Evolutionary conservation across 2,797 vertebrate genomes (phyloP).

Genomic region (Vultur gryphus): DNA sequence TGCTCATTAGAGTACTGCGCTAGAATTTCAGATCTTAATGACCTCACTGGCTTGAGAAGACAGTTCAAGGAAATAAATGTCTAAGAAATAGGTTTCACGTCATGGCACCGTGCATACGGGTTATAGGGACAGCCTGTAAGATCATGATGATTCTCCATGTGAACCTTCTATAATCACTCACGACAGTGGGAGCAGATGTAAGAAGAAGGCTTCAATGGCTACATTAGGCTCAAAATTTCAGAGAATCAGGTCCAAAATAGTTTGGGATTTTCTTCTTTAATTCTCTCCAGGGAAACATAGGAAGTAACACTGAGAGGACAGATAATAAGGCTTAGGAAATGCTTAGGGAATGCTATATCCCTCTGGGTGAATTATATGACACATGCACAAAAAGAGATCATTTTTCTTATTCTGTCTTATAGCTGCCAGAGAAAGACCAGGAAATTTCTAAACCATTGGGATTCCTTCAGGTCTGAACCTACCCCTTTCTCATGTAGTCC

Average conservation of each 20-base stretch:
- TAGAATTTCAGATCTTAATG: neutral
- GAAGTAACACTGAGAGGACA: neutral
- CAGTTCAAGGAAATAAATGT: neutral
- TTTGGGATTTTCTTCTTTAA: neutral
- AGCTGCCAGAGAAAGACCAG: neutral
- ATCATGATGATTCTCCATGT: neutral
- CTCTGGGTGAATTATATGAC: neutral
- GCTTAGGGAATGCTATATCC: neutral
- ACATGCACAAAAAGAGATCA: neutral
- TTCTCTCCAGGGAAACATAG: neutral
- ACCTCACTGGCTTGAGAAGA: neutral
- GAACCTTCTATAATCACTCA: neutral
- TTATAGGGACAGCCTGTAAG: neutral
- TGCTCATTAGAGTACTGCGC: neutral
- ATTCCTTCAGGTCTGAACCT: slow-evolving; percentile 4
- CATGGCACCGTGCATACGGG: fast-evolving
- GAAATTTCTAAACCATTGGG: neutral
- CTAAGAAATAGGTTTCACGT: neutral
- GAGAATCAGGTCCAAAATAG: neutral
- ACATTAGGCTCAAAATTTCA: neutral
- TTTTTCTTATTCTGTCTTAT: neutral
- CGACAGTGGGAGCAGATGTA: neutral
- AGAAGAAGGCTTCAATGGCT: neutral
- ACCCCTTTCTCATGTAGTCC: neutral
- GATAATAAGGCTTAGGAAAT: neutral